phyloP scores from a whole-genome alignment of 2,888 invertebrate species.

The Archaeoteleia sp. region DNA sequence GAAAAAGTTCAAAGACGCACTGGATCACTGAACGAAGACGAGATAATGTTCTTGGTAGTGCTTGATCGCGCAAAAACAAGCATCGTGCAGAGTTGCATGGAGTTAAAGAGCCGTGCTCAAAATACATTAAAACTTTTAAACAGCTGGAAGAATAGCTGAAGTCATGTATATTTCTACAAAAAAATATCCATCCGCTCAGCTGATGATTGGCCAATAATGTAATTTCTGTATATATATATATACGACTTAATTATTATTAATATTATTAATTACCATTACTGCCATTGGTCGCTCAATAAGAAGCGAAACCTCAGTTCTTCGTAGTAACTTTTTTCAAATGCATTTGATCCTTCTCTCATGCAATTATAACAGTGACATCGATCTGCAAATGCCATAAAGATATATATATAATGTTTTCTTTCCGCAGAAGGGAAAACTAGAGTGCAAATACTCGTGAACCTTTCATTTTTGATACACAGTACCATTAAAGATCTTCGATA shows the following conservation, averaged over 20 bases:
- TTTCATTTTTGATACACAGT: too few relatives aligned
- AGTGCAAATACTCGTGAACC: too few relatives aligned
- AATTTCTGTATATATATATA: constrained; percentile 55
- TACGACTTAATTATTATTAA: constrained; percentile 51
- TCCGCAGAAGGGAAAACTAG: too few relatives aligned
- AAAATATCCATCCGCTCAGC: constrained; percentile 46
- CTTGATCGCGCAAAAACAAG: constrained; percentile 67
- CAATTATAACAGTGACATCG: too few relatives aligned
- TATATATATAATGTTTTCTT: too few relatives aligned
- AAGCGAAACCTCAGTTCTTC: too few relatives aligned
- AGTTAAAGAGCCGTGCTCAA: constrained; percentile 65
- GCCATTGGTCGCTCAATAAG: too few relatives aligned
- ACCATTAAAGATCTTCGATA: too few relatives aligned
- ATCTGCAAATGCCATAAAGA: too few relatives aligned
- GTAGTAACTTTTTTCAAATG: too few relatives aligned
- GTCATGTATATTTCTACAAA: constrained; percentile 55
- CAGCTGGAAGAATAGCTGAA: constrained; percentile 69
- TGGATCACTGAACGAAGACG: constrained; percentile 60
- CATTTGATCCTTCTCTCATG: too few relatives aligned
- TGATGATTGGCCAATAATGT: constrained; percentile 54
- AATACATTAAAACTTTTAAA: constrained; percentile 67
- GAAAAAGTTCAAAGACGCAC: constrained; percentile 66
- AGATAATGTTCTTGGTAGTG: constrained; percentile 58
- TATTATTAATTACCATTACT: constrained; percentile 24
- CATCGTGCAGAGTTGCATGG: constrained; percentile 66